A percentile compares a stretch with the other conserved stretches of the same genome.
These are phyloP conservation scores for Amphiura filiformis DNA, from an alignment of 35 echinoderm and acorn worm genomes.

Conservation along the genomic window DNA sequence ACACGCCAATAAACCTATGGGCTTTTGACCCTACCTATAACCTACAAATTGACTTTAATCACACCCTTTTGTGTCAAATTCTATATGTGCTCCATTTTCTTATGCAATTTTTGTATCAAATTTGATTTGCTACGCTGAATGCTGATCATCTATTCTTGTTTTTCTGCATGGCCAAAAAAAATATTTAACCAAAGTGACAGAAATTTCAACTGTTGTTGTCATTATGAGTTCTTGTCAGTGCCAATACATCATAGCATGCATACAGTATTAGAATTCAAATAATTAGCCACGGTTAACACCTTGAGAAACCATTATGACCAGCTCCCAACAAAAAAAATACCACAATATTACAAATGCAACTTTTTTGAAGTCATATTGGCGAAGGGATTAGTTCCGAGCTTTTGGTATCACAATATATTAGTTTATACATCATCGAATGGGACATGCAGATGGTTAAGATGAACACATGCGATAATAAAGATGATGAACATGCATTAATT, in stretches of 20 bases:
- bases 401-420: not conserved
- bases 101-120: too few species aligned
- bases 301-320: conserved; percentile 2
- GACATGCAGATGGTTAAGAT: not conserved
- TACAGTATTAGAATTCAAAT: conserved; percentile 6
- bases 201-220: not conserved
- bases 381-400: conserved; percentile 1
- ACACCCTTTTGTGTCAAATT: too few species aligned
- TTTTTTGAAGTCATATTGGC: not conserved
- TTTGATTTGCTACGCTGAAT: too few species aligned
- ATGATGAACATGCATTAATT: not conserved
- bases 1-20: too few species aligned
- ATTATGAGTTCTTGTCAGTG: not conserved
- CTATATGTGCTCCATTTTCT: too few species aligned
- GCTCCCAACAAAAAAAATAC: not conserved
- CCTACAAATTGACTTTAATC: too few species aligned
- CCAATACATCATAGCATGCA: not conserved
- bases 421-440: not conserved
- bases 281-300: not conserved
- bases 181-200: too few species aligned
- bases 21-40: too few species aligned
- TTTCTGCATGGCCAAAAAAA: too few species aligned
- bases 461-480: not conserved
- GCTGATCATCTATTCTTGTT: too few species aligned
- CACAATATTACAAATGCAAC: not conserved